Conservation (phyloP, 2,113 vertebrate genomes). For the Balaeniceps rex region DNA sequence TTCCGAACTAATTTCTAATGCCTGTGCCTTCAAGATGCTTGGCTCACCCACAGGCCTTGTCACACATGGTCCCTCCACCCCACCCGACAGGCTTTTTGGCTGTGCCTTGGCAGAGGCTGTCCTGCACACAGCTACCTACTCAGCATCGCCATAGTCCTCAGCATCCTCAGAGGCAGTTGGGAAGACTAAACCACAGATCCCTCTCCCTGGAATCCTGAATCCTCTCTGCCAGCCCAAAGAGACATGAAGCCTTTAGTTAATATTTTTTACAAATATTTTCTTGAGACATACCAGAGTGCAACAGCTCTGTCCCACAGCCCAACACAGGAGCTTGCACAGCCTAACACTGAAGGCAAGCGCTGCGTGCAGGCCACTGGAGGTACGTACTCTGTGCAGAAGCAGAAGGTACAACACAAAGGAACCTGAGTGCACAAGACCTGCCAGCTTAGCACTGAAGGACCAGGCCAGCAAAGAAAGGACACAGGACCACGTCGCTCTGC, state of each 20-base stretch:
- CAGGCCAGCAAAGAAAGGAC: neutral
- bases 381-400: neutral
- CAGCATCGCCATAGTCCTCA: neutral
- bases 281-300: neutral
- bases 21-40: neutral
- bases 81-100: neutral
- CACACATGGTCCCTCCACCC: neutral
- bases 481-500: neutral
- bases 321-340: neutral
- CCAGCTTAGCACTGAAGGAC: neutral
- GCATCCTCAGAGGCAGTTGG: neutral
- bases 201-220: neutral
- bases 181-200: neutral
- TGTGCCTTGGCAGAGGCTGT: neutral
- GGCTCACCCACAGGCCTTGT: neutral
- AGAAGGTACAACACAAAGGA: neutral
- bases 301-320: neutral
- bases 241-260: neutral
- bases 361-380: fast-evolving
- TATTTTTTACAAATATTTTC: neutral
- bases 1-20: neutral
- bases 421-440: neutral
- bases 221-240: neutral
- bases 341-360: neutral
- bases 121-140: neutral